phyloP scores from a whole-genome alignment of 1,140 invertebrate genomes.

The Pogonomyrmex barbatus region DNA sequence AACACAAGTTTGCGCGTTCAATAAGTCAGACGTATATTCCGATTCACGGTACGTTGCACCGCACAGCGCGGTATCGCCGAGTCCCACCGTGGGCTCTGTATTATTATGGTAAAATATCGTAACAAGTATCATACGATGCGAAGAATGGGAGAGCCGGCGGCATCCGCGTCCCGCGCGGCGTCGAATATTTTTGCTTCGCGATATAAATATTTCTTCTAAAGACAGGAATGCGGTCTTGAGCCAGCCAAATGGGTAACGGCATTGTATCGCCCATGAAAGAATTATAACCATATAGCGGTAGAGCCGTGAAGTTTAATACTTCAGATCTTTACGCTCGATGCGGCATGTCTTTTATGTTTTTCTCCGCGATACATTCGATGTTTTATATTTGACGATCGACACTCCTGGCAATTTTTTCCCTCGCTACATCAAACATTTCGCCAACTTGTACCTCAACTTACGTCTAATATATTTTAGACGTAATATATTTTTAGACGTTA shows the following conservation, averaged over 20 bases:
- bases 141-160: not conserved
- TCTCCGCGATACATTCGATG: not conserved
- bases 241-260: not conserved
- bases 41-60: slow-evolving; percentile 38
- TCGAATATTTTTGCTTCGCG: not conserved
- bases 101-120: slow-evolving; percentile 18
- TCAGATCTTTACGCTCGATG: not conserved
- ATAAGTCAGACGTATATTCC: slow-evolving; percentile 41
- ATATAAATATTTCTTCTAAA: not conserved
- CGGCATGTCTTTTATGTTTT: not conserved
- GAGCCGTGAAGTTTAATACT: slow-evolving; percentile 5
- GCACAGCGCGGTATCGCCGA: not conserved
- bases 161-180: not conserved
- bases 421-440: slow-evolving; percentile 22
- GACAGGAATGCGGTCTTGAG: not conserved
- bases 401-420: not conserved
- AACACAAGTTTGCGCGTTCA: slow-evolving; percentile 60
- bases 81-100: not conserved
- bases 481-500: too few species aligned
- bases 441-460: not conserved
- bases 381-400: not conserved
- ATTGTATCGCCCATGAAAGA: not conserved
- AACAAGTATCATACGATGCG: not conserved
- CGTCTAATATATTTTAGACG: slow-evolving; percentile 5
- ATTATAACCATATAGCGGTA: not conserved